phyloP scores from a whole-genome alignment of 2,797 vertebrate genomes.

The Paramormyrops hopkinsi region DNA sequence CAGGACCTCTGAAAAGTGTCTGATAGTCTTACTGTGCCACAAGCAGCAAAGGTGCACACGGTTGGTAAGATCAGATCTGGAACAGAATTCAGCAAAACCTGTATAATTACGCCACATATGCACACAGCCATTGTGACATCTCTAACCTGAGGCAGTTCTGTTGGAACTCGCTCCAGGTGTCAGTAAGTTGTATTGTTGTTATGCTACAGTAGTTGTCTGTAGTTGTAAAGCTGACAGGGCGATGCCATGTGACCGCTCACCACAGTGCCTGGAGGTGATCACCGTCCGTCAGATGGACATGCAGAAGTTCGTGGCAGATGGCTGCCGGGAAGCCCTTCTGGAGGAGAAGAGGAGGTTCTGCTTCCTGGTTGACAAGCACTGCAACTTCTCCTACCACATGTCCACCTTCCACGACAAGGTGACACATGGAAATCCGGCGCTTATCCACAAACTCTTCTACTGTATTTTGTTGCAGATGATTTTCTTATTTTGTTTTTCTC shows the following conservation, averaged over 20 bases:
- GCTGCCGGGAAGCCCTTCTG: constrained; percentile 85
- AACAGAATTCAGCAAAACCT: neutral
- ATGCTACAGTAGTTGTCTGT: neutral
- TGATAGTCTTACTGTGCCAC: neutral
- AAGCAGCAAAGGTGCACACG: neutral
- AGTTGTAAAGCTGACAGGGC: neutral
- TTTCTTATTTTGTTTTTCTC: neutral
- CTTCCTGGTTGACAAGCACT: constrained; percentile 96
- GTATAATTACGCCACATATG: neutral
- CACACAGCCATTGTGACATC: neutral
- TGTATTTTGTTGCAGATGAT: neutral
- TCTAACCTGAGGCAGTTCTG: neutral
- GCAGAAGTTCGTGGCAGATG: constrained; percentile 87
- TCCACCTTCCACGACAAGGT: constrained; percentile 82
- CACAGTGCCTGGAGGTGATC: constrained; percentile 79
- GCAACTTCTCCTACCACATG: constrained; percentile 74
- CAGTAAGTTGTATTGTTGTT: neutral
- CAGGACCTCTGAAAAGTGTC: neutral
- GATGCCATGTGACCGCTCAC: neutral
- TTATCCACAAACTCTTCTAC: neutral
- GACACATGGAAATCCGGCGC: constrained; percentile 16
- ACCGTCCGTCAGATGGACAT: constrained; percentile 86
- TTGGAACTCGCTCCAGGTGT: neutral
- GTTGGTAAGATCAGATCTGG: neutral
- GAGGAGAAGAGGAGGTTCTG: constrained; percentile 96